These are phyloP conservation scores for Scopus umbretta DNA, from an alignment of 2,113 vertebrate species.

Conservation along the genomic window DNA sequence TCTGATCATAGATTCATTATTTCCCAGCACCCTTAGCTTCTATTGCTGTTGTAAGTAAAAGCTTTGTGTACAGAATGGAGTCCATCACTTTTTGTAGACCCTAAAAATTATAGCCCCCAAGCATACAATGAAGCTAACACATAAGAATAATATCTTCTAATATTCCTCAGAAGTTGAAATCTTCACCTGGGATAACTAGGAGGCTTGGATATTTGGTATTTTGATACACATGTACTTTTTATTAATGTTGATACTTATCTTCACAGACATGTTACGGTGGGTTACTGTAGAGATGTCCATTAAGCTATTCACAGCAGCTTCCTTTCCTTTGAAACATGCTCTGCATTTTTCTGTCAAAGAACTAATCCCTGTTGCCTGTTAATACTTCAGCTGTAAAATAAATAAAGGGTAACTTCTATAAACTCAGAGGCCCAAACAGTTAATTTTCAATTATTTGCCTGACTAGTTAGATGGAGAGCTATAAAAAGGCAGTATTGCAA, in stretches of 20 bases:
- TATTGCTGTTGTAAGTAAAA: neutral
- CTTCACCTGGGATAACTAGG: neutral
- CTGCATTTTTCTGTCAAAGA: neutral
- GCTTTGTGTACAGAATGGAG: neutral
- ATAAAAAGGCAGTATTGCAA: neutral
- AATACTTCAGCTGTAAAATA: neutral
- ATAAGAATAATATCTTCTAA: neutral
- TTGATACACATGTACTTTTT: neutral
- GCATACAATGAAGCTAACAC: neutral
- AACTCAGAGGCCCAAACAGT: neutral
- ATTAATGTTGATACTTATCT: neutral
- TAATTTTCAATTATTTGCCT: neutral
- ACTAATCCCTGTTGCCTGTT: neutral
- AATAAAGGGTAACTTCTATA: neutral
- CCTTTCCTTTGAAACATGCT: neutral
- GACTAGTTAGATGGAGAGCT: neutral
- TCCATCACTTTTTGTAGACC: neutral
- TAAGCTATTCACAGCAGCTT: neutral
- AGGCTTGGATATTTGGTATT: neutral
- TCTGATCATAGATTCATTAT: neutral
- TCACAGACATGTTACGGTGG: rapidly evolving
- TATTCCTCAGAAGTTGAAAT: neutral
- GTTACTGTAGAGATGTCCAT: neutral
- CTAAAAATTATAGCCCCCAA: neutral
- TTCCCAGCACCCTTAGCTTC: neutral